Evolutionary conservation across 2,113 vertebrate genomes (phyloP).

Genomic region (Eidolon helvum): DNA sequence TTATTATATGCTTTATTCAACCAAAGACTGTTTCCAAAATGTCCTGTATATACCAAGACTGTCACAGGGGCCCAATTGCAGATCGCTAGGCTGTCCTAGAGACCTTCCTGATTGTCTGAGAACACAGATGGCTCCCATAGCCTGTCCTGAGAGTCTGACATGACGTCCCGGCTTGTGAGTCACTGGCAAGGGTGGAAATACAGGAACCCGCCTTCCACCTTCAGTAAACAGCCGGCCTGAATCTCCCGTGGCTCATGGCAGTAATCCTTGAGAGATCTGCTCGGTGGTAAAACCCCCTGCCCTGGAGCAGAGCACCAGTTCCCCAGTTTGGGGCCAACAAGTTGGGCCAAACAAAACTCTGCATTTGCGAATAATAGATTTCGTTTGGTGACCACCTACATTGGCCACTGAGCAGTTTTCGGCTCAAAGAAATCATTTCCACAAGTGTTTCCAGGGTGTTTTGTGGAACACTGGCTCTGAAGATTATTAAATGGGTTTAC

Average conservation of each 20-base stretch:
- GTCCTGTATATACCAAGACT: background rate
- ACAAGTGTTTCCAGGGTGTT: constrained; percentile 50
- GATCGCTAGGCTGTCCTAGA: background rate
- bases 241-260: background rate
- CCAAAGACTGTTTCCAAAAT: background rate
- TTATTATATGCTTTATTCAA: background rate
- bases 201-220: background rate
- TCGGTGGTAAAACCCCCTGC: background rate
- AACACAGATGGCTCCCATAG: background rate
- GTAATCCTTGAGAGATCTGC: fast-evolving
- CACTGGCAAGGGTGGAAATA: background rate
- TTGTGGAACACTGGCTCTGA: constrained; percentile 14
- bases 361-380: constrained; percentile 33
- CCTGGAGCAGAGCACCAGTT: background rate
- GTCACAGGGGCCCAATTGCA: background rate
- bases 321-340: background rate
- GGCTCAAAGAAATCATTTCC: constrained; percentile 55
- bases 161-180: background rate
- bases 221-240: background rate
- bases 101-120: background rate
- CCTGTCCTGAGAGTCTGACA: background rate
- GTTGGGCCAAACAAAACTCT: constrained; percentile 37
- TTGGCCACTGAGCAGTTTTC: background rate
- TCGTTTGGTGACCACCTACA: constrained; percentile 49
- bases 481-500: constrained; percentile 35